These are phyloP conservation scores for Raja brachyura DNA, from an alignment of 2,113 vertebrate genomes.

Conservation along the genomic window DNA sequence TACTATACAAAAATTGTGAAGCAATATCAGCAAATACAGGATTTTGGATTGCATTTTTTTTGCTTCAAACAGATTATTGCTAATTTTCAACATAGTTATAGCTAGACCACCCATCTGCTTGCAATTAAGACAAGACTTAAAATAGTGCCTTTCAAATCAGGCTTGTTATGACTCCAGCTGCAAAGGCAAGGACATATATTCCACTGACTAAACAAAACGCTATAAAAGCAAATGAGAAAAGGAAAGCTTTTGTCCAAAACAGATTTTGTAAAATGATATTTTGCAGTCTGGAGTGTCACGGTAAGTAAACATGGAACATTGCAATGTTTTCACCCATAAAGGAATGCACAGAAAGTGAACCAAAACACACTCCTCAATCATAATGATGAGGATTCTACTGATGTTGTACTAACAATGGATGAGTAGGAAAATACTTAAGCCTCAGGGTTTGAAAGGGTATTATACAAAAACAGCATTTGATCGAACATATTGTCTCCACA, in stretches of 20 bases:
- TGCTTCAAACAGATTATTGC: not conserved
- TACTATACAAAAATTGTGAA: not conserved
- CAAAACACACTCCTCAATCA: not conserved
- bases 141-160: constrained; percentile 1
- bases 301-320: not conserved
- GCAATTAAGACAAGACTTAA: not conserved
- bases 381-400: not conserved
- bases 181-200: not conserved
- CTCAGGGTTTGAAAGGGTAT: not conserved
- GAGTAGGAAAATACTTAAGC: not conserved
- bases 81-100: not conserved
- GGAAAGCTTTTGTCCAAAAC: not conserved
- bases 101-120: not conserved
- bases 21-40: not conserved
- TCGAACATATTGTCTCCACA: not conserved
- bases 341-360: not conserved
- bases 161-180: constrained; percentile 4
- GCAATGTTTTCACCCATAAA: not conserved
- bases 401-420: too few relatives aligned
- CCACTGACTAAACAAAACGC: not conserved
- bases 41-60: too few relatives aligned
- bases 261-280: not conserved
- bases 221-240: not conserved
- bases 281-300: not conserved
- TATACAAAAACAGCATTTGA: not conserved